phyloP scores from a whole-genome alignment of 2,113 vertebrate genomes.

The Hemiprocne comata region DNA sequence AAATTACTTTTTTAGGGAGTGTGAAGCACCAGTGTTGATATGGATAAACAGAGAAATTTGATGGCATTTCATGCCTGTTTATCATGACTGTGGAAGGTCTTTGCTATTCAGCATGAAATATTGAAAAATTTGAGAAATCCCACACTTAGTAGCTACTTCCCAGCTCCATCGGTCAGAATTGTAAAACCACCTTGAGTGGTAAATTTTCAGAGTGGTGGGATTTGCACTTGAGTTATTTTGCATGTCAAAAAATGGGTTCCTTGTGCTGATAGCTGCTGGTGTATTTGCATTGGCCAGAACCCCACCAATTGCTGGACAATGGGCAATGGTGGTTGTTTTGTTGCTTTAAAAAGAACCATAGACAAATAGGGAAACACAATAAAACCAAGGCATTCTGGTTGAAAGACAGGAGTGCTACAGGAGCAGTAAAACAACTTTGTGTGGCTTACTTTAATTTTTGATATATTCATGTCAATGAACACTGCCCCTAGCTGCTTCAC shows the following conservation, averaged over 20 bases:
- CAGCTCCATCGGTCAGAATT: neutral
- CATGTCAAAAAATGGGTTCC: neutral
- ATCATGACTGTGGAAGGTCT: neutral
- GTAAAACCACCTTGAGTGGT: neutral
- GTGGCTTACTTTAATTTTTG: neutral
- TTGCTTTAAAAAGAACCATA: neutral
- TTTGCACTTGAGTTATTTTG: neutral
- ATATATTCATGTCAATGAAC: neutral
- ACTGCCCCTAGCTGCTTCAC: neutral
- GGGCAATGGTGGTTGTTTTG: neutral
- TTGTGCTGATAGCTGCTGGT: neutral
- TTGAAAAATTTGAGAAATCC: constrained; percentile 3
- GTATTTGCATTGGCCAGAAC: neutral
- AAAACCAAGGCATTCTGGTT: neutral
- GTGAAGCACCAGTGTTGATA: neutral
- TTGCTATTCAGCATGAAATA: neutral
- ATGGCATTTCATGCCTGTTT: neutral
- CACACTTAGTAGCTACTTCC: neutral
- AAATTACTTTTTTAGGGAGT: neutral
- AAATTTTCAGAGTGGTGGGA: neutral
- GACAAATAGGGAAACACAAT: neutral
- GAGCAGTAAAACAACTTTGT: neutral
- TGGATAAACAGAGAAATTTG: neutral
- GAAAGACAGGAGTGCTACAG: neutral
- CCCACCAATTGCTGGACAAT: neutral